Conservation (phyloP, 2,113 vertebrate genomes). For the Dromas ardeola region DNA sequence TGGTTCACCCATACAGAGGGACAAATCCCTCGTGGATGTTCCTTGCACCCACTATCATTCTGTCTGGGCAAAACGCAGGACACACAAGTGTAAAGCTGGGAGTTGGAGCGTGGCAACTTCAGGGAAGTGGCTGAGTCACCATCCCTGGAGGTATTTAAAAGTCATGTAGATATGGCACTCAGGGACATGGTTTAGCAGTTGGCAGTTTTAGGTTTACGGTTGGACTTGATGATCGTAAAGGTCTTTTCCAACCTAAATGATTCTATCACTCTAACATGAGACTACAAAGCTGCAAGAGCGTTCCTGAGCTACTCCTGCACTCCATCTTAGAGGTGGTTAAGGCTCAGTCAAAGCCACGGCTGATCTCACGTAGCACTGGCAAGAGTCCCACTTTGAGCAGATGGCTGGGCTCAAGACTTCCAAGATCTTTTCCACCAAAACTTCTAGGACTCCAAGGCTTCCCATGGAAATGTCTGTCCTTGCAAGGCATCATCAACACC, state of each 20-base stretch:
- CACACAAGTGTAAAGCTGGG: not conserved
- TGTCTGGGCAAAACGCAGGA: not conserved
- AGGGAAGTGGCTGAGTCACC: not conserved
- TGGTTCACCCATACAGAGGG: not conserved
- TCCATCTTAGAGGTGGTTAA: not conserved
- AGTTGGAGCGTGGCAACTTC: not conserved
- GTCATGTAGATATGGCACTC: rapidly evolving
- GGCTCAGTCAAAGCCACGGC: not conserved
- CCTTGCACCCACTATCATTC: not conserved
- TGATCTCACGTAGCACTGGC: rapidly evolving
- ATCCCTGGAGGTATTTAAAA: not conserved
- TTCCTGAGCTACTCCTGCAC: not conserved
- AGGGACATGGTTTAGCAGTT: not conserved
- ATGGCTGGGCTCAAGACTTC: not conserved
- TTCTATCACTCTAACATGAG: not conserved
- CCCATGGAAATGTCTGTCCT: not conserved
- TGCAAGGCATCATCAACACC: not conserved
- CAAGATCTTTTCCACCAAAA: not conserved
- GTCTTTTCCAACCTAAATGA: not conserved
- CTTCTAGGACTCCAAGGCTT: not conserved
- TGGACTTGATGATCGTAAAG: not conserved
- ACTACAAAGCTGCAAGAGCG: not conserved
- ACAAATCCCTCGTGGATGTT: not conserved
- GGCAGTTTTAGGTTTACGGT: not conserved
- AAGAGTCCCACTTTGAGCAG: not conserved